phyloP scores from a whole-genome alignment of 2,113 vertebrate species.

The Cnemophilus loriae region DNA sequence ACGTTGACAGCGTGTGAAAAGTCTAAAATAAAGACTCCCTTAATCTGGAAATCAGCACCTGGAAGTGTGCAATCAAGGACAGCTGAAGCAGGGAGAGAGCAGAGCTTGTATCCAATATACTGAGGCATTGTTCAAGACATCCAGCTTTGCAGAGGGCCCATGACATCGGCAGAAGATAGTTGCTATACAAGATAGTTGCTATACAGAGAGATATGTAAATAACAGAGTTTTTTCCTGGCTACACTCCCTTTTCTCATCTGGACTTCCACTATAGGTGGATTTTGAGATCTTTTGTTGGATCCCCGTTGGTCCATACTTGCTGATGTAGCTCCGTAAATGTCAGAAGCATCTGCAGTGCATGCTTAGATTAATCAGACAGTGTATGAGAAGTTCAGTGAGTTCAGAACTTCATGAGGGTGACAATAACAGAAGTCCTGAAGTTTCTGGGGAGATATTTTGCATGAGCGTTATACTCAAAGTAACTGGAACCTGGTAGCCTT shows the following conservation, averaged over 20 bases:
- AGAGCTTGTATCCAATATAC: background rate
- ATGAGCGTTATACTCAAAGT: background rate
- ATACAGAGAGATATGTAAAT: background rate
- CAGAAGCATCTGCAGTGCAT: background rate
- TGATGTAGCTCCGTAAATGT: background rate
- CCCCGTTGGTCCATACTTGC: background rate
- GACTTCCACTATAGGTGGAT: background rate
- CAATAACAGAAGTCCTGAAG: background rate
- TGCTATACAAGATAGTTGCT: background rate
- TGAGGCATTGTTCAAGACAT: conserved; percentile 22
- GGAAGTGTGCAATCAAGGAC: conserved; percentile 11
- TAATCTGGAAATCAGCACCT: conserved; percentile 60
- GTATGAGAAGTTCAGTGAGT: background rate
- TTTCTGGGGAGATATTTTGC: background rate
- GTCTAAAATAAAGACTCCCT: conserved; percentile 38
- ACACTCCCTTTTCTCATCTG: background rate
- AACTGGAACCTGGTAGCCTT: background rate
- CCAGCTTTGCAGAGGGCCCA: background rate
- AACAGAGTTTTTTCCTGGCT: background rate
- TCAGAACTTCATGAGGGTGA: fast-evolving
- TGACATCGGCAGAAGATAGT: background rate
- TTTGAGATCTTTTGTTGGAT: background rate
- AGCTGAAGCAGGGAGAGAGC: background rate
- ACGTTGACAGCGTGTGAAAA: conserved; percentile 36
- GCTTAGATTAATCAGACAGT: background rate